A percentile compares a stretch with the other conserved stretches of the same genome.
phyloP scores from a whole-genome alignment of 2,888 invertebrate species.

The Himalopsyche anomala region DNA sequence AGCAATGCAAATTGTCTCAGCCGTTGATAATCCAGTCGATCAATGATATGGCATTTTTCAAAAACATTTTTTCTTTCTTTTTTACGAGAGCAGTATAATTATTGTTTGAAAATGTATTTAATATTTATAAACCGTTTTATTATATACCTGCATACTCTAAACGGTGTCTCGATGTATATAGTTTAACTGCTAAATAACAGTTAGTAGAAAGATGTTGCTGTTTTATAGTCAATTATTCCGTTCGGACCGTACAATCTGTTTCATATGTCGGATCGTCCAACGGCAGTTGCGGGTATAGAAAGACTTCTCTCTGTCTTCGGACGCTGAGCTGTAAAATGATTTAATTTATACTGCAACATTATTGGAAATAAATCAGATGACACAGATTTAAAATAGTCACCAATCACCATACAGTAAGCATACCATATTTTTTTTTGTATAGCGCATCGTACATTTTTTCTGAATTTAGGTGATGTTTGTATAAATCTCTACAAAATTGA shows the following conservation, averaged over 20 bases:
- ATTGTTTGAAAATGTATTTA: no score
- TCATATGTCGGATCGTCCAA: neutral
- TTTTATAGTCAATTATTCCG: constrained; percentile 16
- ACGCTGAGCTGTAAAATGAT: neutral
- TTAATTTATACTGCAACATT: neutral
- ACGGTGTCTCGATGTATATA: neutral
- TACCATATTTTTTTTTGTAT: no score
- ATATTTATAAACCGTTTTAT: no score
- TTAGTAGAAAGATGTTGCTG: neutral
- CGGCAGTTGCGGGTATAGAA: neutral
- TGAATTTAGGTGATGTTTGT: no score
- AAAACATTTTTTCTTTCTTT: no score
- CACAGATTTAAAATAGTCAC: neutral
- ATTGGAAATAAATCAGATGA: constrained; percentile 1
- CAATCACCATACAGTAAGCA: neutral
- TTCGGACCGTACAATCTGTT: constrained; percentile 1
- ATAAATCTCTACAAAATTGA: no score
- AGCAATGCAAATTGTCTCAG: no score
- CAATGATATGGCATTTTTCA: no score
- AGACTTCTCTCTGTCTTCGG: neutral
- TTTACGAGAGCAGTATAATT: no score
- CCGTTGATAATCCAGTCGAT: no score
- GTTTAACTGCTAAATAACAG: constrained; percentile 5
- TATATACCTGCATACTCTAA: neutral
- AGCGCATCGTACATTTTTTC: no score